These are phyloP conservation scores for Laothoe populi DNA, from an alignment of 2,888 invertebrate species.

Conservation along the genomic window DNA sequence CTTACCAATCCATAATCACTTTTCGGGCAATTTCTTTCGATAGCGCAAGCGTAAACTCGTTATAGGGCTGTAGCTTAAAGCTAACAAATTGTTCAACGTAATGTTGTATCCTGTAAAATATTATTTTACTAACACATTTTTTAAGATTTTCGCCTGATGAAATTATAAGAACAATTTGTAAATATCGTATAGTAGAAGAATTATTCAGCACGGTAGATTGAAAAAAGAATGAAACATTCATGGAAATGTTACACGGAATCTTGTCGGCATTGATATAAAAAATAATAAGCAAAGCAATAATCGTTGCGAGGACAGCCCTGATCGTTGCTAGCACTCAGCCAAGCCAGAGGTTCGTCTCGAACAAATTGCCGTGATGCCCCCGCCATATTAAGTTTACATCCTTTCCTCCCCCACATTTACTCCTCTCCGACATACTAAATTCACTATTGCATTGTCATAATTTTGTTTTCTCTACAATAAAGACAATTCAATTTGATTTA, in stretches of 20 bases:
- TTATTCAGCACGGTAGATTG: not conserved
- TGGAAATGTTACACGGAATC: conserved; percentile 13
- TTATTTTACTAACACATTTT: conserved; percentile 7
- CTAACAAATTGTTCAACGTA: not conserved
- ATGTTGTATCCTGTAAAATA: conserved; percentile 18
- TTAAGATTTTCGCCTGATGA: not conserved
- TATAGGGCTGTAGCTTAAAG: conserved; percentile 51
- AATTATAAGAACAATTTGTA: not conserved
- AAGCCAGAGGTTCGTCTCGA: conserved; percentile 75
- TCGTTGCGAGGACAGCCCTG: conserved; percentile 60
- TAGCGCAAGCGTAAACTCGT: conserved; percentile 62
- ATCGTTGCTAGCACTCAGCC: conserved; percentile 63
- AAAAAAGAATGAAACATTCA: conserved; percentile 21
- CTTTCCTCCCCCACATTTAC: conserved; percentile 54
- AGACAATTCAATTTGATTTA: conserved; percentile 43
- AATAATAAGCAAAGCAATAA: conserved; percentile 41
- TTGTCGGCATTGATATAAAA: conserved; percentile 31
- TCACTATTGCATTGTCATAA: conserved; percentile 64
- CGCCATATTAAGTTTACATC: conserved; percentile 80
- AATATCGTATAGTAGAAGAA: conserved; percentile 12
- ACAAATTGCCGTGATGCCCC: conserved; percentile 82
- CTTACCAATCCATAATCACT: conserved; percentile 77
- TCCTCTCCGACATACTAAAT: conserved; percentile 56
- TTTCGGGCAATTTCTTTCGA: conserved; percentile 73
- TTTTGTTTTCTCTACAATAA: conserved; percentile 56